Base-by-base conservation (phyloP, 1,140 invertebrate genomes). In the Solenopsis invicta region DNA sequence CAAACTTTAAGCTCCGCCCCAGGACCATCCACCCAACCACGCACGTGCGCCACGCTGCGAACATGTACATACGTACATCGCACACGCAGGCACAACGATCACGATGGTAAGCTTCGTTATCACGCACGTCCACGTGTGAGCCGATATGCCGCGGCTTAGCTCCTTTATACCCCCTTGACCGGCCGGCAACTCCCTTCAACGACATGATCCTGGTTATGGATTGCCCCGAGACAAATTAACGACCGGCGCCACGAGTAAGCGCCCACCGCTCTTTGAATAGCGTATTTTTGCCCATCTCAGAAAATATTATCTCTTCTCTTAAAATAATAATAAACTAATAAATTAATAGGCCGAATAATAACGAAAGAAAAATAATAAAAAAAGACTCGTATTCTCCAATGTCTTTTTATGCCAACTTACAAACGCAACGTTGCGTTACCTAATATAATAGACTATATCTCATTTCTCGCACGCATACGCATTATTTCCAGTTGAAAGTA, bases 71-170 rank as follows among this genome's bases (percentile, higher is more conserved):
- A 91, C 52, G 71, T 81, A 76, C 84, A 77, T 48, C 18, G 75
- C 72, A 52, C 74, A 81, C 45, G 82, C 59, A 77, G 62, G 76
- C 66, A 45, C 62, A 24, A 48, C 85, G 67, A 84, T 87, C 88
- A 78, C 80, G 81, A 86, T 88, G 82, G 89, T 92, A 92, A 92
- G 92, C 92, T 90, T 91, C 90, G 92, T 92, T 92, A 92, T 92
- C 92, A 92, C 90, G 90, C 85, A 88, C 89, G 89, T 75, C 91
- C 91, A 92, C 87, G 87, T 87, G 88, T 76, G 81, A 90, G 89
- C 88, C 56, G 85, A 85, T 88, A 81, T 67, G 82, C 77, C 56
- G 67, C 76, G 89, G 89, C 89, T 90, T 91, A 91, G 87, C 86
- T 90, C 89, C 88, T 90, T 90, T 89, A 87, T 86, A 74, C 67